Evolutionary conservation across 2,113 vertebrate genomes (phyloP).

Genomic region (Campylomormyrus tamandua): DNA sequence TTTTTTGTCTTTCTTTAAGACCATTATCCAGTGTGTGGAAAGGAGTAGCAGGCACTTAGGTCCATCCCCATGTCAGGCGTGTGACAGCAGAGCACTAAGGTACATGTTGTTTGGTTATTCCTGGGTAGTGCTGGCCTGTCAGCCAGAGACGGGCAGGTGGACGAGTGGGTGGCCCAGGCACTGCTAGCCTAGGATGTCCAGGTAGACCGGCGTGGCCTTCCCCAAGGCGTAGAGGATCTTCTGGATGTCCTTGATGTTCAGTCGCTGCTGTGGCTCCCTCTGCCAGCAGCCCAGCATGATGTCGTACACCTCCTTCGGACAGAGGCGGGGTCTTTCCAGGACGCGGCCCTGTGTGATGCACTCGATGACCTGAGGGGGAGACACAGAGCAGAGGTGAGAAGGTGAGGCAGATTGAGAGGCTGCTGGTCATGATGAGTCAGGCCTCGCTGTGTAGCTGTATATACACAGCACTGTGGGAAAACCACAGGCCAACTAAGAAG

Average conservation of each 20-base stretch:
- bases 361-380: constrained; percentile 62
- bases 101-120: constrained; percentile 35
- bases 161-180: neutral
- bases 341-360: constrained; percentile 70
- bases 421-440: neutral
- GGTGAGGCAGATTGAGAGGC: neutral
- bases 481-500: neutral
- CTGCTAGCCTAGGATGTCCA: constrained; percentile 65
- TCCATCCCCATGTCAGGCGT: constrained; percentile 48
- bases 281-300: constrained; percentile 73
- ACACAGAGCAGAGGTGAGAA: constrained; percentile 6
- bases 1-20: constrained; percentile 47
- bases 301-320: constrained; percentile 67
- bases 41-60: constrained; percentile 64
- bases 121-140: constrained; percentile 21
- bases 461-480: neutral
- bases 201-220: constrained; percentile 67
- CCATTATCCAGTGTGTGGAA: constrained; percentile 52
- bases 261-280: constrained; percentile 66
- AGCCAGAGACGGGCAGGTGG: constrained; percentile 2
- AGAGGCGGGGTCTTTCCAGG: constrained; percentile 63
- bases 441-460: neutral
- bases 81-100: constrained; percentile 38
- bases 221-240: constrained; percentile 60
- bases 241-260: constrained; percentile 70